Evolutionary conservation across 1,140 invertebrate species (phyloP).

Genomic region (Drosophila littoralis): DNA sequence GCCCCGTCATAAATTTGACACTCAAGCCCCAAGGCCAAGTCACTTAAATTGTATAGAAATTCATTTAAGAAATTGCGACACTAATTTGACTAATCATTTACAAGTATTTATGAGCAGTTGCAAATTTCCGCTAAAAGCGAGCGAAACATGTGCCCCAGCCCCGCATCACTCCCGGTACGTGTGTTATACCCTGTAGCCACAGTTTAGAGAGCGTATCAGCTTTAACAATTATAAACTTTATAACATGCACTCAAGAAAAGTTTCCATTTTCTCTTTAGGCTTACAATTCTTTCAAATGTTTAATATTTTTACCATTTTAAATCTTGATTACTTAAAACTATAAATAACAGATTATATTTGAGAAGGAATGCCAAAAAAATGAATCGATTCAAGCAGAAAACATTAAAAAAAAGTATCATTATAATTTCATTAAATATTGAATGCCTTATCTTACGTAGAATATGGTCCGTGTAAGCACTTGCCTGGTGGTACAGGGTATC

Average conservation of each 20-base stretch:
- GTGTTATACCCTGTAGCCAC: not conserved
- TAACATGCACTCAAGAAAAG: no score
- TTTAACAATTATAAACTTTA: not conserved
- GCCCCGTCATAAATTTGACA: not conserved
- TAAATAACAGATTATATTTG: no score
- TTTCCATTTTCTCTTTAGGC: no score
- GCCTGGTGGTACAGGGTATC: slow-evolving; percentile 7
- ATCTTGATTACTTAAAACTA: no score
- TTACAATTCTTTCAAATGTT: no score
- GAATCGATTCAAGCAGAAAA: no score
- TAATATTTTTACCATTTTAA: no score
- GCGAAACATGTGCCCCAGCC: slow-evolving; percentile 13
- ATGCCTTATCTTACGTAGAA: no score
- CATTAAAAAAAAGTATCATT: no score
- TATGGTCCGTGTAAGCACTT: no score
- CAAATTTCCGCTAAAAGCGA: slow-evolving; percentile 42
- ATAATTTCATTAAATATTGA: no score
- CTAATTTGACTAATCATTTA: slow-evolving; percentile 79
- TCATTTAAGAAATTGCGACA: slow-evolving; percentile 77
- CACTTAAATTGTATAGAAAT: slow-evolving; percentile 55
- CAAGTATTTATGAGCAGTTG: slow-evolving; percentile 67
- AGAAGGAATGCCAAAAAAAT: no score
- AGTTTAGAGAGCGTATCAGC: not conserved
- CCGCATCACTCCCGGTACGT: not conserved
- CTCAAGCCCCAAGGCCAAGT: slow-evolving; percentile 23